Evolutionary conservation across 2,888 invertebrate species (phyloP).

Genomic region (Fragum sueziense): DNA sequence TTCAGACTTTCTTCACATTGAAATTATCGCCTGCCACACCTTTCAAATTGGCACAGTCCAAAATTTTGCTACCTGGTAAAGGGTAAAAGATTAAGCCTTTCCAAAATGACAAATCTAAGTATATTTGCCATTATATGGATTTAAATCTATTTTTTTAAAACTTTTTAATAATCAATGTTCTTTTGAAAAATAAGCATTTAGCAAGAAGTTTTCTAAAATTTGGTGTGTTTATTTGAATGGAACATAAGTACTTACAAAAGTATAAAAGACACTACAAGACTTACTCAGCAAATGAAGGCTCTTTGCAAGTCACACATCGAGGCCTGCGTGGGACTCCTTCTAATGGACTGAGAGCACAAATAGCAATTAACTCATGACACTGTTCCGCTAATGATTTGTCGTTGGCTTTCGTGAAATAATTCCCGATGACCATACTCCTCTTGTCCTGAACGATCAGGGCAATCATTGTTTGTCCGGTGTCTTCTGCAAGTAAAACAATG

Average conservation of each 20-base stretch:
- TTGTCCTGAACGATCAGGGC: constrained; percentile 50
- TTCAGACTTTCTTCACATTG: too few relatives aligned
- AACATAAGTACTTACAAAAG: too few relatives aligned
- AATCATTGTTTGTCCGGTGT: constrained; percentile 35
- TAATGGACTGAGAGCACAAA: constrained; percentile 52
- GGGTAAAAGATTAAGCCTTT: neutral
- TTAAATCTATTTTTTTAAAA: neutral
- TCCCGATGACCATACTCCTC: constrained; percentile 27
- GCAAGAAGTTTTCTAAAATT: too few relatives aligned
- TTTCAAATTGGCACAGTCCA: too few relatives aligned
- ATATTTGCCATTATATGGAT: neutral
- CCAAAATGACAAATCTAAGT: neutral
- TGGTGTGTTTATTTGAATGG: too few relatives aligned
- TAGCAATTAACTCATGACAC: constrained; percentile 49
- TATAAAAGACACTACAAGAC: too few relatives aligned
- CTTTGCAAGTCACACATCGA: constrained; percentile 53
- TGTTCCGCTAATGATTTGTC: constrained; percentile 47
- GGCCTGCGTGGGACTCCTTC: constrained; percentile 54
- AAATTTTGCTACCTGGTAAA: too few relatives aligned
- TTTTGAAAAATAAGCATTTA: too few relatives aligned
- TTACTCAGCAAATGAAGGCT: constrained; percentile 51
- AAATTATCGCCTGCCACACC: too few relatives aligned
- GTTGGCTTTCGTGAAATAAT: constrained; percentile 15
- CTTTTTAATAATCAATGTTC: too few relatives aligned
- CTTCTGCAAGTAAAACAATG: constrained; percentile 43